A percentile compares a stretch with the other conserved stretches of the same genome.
phyloP scores from a whole-genome alignment of 1,140 invertebrate genomes.

The Pogonognathellus flavescens region DNA sequence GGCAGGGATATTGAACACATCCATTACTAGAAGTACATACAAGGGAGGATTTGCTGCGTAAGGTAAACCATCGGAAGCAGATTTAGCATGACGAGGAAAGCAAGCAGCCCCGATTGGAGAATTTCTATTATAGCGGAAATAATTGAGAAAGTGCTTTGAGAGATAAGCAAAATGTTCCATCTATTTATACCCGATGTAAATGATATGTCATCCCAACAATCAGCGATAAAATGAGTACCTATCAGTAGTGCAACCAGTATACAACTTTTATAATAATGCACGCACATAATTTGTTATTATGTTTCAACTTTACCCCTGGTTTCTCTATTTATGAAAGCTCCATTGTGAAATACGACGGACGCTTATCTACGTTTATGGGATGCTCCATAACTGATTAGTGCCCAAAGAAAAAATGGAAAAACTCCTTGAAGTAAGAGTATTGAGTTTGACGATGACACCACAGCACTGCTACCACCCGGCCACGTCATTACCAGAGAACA shows the following conservation, averaged over 20 bases:
- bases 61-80: no score
- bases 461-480: background rate
- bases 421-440: slow-evolving; percentile 31
- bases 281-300: no score
- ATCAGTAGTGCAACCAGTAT: no score
- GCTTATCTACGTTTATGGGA: background rate
- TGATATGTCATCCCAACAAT: background rate
- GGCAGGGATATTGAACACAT: no score
- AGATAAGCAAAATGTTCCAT: background rate
- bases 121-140: slow-evolving; percentile 35
- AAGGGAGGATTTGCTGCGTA: no score
- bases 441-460: slow-evolving; percentile 19
- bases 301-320: no score
- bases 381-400: slow-evolving; percentile 24
- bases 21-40: no score
- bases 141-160: slow-evolving; percentile 6
- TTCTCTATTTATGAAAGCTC: no score
- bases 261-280: no score
- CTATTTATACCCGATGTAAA: background rate
- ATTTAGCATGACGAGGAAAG: background rate
- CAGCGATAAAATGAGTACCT: background rate
- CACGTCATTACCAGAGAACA: slow-evolving; percentile 12
- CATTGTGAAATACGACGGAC: no score
- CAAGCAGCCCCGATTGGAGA: background rate
- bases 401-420: slow-evolving; percentile 18